phyloP scores from a whole-genome alignment of 2,797 vertebrate genomes.

The Dromococcyx pavoninus region DNA sequence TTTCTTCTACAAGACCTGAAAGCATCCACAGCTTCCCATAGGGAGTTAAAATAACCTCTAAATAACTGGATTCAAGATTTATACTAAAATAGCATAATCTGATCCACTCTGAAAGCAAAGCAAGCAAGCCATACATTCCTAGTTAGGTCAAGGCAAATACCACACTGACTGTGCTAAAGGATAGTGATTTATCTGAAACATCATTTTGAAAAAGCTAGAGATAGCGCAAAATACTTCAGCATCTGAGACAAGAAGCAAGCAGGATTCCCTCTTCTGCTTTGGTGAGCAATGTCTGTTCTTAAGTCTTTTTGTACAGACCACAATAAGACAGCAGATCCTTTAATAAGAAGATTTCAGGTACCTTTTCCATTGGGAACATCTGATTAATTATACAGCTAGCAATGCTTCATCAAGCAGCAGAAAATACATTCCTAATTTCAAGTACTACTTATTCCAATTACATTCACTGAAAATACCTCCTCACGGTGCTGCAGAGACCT shows the following conservation, averaged over 20 bases:
- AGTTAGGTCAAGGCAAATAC: not conserved
- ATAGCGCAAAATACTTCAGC: not conserved
- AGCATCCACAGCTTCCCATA: not conserved
- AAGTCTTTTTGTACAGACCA: not conserved
- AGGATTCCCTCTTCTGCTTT: not conserved
- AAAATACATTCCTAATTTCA: not conserved
- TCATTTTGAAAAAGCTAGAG: not conserved
- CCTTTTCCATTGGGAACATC: not conserved
- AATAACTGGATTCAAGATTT: not conserved
- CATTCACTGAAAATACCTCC: not conserved
- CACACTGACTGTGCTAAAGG: not conserved
- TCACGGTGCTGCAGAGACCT: not conserved
- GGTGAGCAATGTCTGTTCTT: not conserved
- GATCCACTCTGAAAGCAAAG: not conserved
- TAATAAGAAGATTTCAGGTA: not conserved
- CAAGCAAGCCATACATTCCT: not conserved
- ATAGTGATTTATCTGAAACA: slow-evolving; percentile 1
- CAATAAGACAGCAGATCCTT: not conserved
- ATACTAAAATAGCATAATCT: not conserved
- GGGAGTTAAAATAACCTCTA: not conserved
- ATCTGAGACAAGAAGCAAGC: not conserved
- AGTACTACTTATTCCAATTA: not conserved
- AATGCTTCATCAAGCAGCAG: not conserved
- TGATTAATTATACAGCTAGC: not conserved
- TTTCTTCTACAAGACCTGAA: not conserved